Base-by-base conservation (phyloP, 2,888 invertebrate genomes). In the Tetanocera ferruginea region DNA sequence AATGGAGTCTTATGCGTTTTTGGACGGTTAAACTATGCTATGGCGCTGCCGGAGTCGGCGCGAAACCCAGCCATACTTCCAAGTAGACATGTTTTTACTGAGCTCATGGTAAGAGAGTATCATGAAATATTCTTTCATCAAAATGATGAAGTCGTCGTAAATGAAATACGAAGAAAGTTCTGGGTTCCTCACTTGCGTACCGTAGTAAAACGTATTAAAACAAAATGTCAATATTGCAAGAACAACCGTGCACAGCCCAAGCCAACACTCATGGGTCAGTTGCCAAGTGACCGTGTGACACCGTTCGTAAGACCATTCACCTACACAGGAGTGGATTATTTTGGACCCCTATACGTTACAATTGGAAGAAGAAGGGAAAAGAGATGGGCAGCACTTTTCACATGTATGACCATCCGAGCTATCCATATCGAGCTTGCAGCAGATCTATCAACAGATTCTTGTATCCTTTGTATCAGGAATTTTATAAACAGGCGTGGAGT, bases 401-500 rank as follows among this genome's bases (percentile, higher is more conserved):
- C 49, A 14, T 49, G 49, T 49, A 6, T 49, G 49, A 49, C 49
- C 49, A 49, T 49, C 6, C 49, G 49, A 6, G 49, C 49, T 9
- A 49, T 49, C 14, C 49, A 49, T 14, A 9, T 49, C 8, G 49
- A 49, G n/a, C n/a, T n/a, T n/a, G n/a, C n/a, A n/a, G n/a, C n/a
- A n/a, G 49, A 49, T 49, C 49, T 49, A 6, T 49, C 6, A 14
- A 49, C 49, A 49, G 49, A 49, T 49, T 9, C 49, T 14, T 49
- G 49, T 49, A 9, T 49, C 8, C 6, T 14, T 6, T 49, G 49
- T 14, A 49, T 49, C 14, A 6, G 49, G 6, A 49, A 49, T 14
- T 49, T 49, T 9, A 49, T 49, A 14, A 78, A 75, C 57, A 28
- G 76, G 5, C 66, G 79, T 5, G 76, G 76, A 5, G 31, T 19